phyloP scores from a whole-genome alignment of 2,113 vertebrate genomes.

The Choloepus hoffmanni region DNA sequence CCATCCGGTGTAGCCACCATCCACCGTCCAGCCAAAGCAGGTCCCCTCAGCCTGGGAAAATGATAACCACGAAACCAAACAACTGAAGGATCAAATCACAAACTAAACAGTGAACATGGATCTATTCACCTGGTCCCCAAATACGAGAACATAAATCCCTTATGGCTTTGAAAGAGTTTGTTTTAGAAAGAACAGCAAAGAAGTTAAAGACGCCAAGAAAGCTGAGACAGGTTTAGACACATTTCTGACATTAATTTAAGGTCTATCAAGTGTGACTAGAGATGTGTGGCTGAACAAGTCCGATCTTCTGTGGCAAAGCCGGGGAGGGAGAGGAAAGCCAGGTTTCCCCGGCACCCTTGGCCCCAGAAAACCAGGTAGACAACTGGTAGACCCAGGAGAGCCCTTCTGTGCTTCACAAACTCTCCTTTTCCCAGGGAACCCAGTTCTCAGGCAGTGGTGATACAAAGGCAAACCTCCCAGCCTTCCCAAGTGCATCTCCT shows the following conservation, averaged over 20 bases:
- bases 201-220: not conserved
- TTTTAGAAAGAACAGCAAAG: not conserved
- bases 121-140: not conserved
- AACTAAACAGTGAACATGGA: too few relatives aligned
- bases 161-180: not conserved
- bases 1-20: accelerated
- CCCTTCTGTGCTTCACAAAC: not conserved
- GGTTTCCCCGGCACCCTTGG: not conserved
- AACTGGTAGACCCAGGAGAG: too few relatives aligned
- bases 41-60: not conserved
- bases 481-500: too few relatives aligned
- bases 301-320: accelerated
- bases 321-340: not conserved
- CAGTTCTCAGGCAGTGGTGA: not conserved
- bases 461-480: not conserved
- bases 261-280: not conserved
- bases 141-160: too few relatives aligned
- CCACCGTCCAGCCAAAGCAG: accelerated
- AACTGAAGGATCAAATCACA: not conserved
- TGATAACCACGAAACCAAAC: accelerated
- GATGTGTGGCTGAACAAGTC: accelerated
- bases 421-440: too few relatives aligned
- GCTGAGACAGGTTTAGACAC: not conserved
- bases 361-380: not conserved
- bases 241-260: not conserved